These are phyloP conservation scores for Sarcophaga subvicina DNA, from an alignment of 2,888 invertebrate species.

Conservation along the genomic window DNA sequence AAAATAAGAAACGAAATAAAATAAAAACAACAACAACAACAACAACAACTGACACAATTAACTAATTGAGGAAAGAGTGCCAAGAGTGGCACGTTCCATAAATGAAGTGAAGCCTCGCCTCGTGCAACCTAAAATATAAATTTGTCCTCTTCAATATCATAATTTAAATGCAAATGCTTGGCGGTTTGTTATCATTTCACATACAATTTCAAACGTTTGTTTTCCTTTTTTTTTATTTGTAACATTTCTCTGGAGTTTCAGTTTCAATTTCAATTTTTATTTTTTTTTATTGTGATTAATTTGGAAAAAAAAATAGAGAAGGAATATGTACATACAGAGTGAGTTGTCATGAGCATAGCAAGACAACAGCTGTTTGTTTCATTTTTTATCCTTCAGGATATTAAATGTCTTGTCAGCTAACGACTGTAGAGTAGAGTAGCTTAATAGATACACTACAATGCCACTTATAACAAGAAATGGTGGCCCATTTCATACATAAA, in stretches of 20 bases:
- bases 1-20: slow-evolving; percentile 3
- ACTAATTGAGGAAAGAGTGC: slow-evolving; percentile 61
- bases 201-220: slow-evolving; percentile 42
- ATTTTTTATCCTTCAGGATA: slow-evolving; percentile 53
- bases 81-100: slow-evolving; percentile 57
- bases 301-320: not conserved
- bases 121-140: not conserved
- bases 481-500: not conserved
- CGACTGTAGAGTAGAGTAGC: not conserved
- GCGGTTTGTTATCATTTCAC: slow-evolving; percentile 18
- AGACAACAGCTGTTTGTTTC: slow-evolving; percentile 55
- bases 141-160: slow-evolving; percentile 11
- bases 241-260: not conserved
- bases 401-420: slow-evolving; percentile 24
- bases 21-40: not conserved
- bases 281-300: slow-evolving; percentile 42
- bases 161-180: not conserved
- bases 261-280: not conserved
- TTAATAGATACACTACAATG: not conserved
- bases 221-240: not conserved
- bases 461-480: not conserved
- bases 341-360: slow-evolving; percentile 41
- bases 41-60: slow-evolving; percentile 47
- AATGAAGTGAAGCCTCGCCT: slow-evolving; percentile 23
- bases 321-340: not conserved